A percentile compares a stretch with the other conserved stretches of the same genome.
Conservation (phyloP, 2,113 vertebrate genomes). For the Hyaena hyaena region DNA sequence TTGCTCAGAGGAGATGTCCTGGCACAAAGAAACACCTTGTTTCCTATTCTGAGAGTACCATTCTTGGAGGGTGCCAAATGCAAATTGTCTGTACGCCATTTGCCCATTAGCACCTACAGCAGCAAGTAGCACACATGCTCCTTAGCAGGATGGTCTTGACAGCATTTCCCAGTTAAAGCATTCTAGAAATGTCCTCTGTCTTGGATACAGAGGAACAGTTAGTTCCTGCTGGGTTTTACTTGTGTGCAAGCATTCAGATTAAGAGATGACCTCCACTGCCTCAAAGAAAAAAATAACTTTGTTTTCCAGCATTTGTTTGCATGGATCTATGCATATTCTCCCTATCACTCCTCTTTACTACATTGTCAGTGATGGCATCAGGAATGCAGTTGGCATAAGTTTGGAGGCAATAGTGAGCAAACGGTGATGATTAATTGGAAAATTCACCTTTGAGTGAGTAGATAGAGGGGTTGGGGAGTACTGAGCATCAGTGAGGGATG, state of each 20-base stretch:
- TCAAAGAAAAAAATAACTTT: neutral
- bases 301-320: neutral
- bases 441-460: neutral
- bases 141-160: neutral
- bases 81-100: neutral
- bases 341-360: neutral
- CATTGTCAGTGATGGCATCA: neutral
- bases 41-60: neutral
- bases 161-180: neutral
- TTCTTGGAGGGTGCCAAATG: neutral
- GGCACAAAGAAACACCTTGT: neutral
- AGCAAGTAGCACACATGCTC: neutral
- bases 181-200: neutral
- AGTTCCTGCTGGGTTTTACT: neutral
- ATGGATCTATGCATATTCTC: neutral
- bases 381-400: neutral
- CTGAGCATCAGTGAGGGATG: neutral
- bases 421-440: neutral
- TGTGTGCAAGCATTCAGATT: neutral
- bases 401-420: neutral
- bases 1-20: neutral
- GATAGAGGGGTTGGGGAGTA: neutral
- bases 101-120: neutral
- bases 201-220: neutral
- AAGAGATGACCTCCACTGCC: neutral